These are phyloP conservation scores for Hydrolagus affinis DNA, from an alignment of 2,113 vertebrate species.

Conservation along the genomic window DNA sequence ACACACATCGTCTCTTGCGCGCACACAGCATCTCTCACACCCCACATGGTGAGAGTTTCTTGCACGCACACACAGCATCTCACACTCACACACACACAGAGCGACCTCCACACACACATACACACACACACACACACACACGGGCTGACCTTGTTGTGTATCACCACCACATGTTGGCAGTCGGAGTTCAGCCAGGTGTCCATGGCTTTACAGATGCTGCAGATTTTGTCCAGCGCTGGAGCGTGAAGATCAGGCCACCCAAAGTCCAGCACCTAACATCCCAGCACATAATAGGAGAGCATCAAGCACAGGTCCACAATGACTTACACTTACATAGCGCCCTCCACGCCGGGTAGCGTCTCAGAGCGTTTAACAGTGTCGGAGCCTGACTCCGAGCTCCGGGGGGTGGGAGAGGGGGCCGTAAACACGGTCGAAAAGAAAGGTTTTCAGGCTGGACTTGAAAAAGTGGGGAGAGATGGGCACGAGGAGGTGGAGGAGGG, in stretches of 20 bases:
- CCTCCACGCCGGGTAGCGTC: too few relatives aligned
- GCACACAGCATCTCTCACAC: too few relatives aligned
- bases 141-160: constrained; percentile 82
- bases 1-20: too few relatives aligned
- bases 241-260: constrained; percentile 95
- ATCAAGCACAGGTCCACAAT: neutral
- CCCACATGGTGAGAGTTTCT: too few relatives aligned
- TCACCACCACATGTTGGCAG: constrained; percentile 80
- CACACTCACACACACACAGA: too few relatives aligned
- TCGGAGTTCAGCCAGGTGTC: constrained; percentile 88
- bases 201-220: constrained; percentile 97
- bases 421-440: neutral
- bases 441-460: neutral
- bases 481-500: too few relatives aligned
- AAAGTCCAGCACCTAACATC: constrained; percentile 80
- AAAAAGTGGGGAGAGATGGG: too few relatives aligned
- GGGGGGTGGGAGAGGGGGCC: neutral
- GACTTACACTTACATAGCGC: too few relatives aligned
- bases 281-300: neutral
- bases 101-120: neutral
- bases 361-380: too few relatives aligned
- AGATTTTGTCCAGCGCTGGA: constrained; percentile 91
- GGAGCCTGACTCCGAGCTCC: too few relatives aligned
- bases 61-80: too few relatives aligned
- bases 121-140: too few relatives aligned